Evolutionary conservation across 2,113 vertebrate species (phyloP).

Genomic region (Sturnira hondurensis): DNA sequence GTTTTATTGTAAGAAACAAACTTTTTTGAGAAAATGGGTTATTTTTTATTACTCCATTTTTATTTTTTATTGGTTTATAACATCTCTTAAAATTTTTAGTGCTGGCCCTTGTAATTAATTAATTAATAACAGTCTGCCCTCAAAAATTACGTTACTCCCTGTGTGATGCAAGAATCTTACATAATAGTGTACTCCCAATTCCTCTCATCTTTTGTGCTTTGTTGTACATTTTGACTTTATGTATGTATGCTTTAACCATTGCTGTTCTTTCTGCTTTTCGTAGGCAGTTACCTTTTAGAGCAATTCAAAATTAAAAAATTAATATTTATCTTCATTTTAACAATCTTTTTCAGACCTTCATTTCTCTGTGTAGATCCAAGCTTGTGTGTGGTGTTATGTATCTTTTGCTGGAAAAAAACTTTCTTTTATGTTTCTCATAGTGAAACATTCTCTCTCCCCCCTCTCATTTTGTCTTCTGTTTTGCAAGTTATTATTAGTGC

Average conservation of each 20-base stretch:
- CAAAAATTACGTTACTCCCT: background rate
- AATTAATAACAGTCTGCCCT: background rate
- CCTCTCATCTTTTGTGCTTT: background rate
- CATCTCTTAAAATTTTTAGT: background rate
- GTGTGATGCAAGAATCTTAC: background rate
- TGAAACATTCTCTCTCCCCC: background rate
- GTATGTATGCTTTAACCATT: background rate
- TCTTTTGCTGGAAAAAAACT: background rate
- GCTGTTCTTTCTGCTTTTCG: background rate
- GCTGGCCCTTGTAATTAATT: background rate
- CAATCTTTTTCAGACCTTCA: background rate
- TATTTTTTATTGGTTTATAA: background rate
- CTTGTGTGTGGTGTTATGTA: background rate
- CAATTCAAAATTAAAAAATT: background rate
- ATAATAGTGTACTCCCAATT: background rate
- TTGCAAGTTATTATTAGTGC: background rate
- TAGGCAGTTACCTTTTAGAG: background rate
- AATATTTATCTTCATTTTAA: background rate
- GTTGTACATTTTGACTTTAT: background rate
- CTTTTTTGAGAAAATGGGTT: background rate
- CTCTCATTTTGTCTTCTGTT: background rate
- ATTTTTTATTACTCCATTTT: background rate
- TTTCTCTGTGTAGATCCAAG: background rate
- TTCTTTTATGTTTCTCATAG: background rate
- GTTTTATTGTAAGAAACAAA: background rate